These are phyloP conservation scores for Scaptomyza caliginosa DNA, from an alignment of 2,888 invertebrate genomes.

Conservation along the genomic window DNA sequence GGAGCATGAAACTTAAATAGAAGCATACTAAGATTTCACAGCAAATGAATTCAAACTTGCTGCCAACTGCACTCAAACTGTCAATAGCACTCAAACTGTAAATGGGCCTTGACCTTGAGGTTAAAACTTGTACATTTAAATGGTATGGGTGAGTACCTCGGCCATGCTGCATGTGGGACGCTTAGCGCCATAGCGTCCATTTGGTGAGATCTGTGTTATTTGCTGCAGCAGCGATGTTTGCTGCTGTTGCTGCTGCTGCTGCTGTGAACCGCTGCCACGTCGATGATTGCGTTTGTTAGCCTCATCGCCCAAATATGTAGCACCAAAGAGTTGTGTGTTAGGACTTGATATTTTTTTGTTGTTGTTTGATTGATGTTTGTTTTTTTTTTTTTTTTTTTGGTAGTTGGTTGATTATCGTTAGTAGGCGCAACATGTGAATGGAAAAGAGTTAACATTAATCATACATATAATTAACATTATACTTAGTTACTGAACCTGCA, in stretches of 20 bases:
- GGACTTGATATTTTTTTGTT: conserved; percentile 75
- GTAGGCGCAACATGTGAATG: conserved; percentile 66
- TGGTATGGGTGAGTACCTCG: conserved; percentile 84
- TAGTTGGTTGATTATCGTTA: conserved; percentile 56
- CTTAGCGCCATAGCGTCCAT: conserved; percentile 87
- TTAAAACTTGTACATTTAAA: conserved; percentile 3
- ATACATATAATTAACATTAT: conserved; percentile 8
- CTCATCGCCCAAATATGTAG: conserved; percentile 82
- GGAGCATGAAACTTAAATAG: not conserved
- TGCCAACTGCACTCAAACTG: not conserved
- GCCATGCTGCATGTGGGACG: conserved; percentile 88
- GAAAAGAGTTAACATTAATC: conserved; percentile 49
- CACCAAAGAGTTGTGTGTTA: conserved; percentile 84
- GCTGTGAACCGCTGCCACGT: conserved; percentile 47
- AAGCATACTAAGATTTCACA: conserved; percentile 37
- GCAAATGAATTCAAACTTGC: not conserved
- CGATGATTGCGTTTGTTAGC: conserved; percentile 63
- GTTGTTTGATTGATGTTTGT: conserved; percentile 33
- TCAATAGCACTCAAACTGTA: not conserved
- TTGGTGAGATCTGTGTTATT: conserved; percentile 83
- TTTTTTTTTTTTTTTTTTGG: conserved; percentile 39
- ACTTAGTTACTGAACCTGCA: conserved; percentile 33
- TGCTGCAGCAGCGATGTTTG: conserved; percentile 62
- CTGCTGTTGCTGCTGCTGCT: conserved; percentile 35
- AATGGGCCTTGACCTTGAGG: not conserved